Conservation (phyloP, 2,113 vertebrate genomes). For the Corvus cornix region DNA sequence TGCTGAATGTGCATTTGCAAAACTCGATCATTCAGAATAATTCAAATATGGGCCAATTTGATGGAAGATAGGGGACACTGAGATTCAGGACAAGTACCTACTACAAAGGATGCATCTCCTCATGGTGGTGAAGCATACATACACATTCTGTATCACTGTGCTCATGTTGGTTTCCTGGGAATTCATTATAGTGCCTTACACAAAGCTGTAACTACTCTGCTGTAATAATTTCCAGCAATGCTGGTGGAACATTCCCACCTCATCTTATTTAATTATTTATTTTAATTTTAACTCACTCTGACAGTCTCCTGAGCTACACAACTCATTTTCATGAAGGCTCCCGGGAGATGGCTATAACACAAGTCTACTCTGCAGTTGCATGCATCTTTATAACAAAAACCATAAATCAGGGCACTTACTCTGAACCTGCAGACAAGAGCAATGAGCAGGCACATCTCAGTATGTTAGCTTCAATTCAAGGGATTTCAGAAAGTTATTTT, state of each 20-base stretch:
- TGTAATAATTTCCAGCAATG: constrained; percentile 10
- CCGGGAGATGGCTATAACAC: background rate
- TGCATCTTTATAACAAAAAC: background rate
- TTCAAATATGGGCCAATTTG: background rate
- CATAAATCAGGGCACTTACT: background rate
- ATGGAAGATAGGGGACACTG: background rate
- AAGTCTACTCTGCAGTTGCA: background rate
- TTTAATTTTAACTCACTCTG: constrained; percentile 22
- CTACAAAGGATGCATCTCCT: background rate
- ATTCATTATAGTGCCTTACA: background rate
- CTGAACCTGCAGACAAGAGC: background rate
- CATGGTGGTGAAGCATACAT: background rate
- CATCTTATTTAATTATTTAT: constrained; percentile 55
- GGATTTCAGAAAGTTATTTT: background rate
- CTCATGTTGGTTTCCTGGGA: background rate
- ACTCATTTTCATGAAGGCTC: constrained; percentile 13
- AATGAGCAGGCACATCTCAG: background rate
- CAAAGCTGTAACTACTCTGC: background rate
- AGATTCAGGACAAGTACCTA: background rate
- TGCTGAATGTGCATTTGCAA: background rate
- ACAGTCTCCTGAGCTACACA: background rate
- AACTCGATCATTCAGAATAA: background rate
- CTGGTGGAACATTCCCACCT: background rate
- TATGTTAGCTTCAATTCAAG: background rate
- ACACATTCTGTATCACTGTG: background rate